Evolutionary conservation across 1,140 invertebrate genomes (phyloP).

Genomic region (Brachionus calyciflorus): DNA sequence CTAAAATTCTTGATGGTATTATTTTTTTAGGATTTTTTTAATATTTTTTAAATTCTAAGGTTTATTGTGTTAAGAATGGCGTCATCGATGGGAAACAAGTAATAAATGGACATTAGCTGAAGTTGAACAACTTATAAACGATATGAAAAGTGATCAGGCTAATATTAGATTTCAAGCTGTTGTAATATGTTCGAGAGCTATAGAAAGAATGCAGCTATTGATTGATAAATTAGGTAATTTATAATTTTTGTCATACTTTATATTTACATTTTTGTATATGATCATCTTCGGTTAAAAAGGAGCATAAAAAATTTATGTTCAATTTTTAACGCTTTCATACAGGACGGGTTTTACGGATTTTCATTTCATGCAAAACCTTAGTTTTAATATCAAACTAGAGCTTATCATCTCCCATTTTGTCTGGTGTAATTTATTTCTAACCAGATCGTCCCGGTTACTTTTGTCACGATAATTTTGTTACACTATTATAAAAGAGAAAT

Average conservation of each 20-base stretch:
- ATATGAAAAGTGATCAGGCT: slow-evolving; percentile 36
- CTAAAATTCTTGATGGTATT: slow-evolving; percentile 20
- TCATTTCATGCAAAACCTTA: too few relatives aligned
- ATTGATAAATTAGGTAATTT: slow-evolving; percentile 38
- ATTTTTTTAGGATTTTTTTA: neutral
- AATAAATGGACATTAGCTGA: slow-evolving; percentile 33
- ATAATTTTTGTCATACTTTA: neutral
- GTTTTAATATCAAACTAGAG: too few relatives aligned
- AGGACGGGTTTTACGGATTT: too few relatives aligned
- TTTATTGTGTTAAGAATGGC: neutral
- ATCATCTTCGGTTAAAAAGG: too few relatives aligned
- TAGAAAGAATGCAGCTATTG: neutral
- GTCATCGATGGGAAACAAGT: slow-evolving; percentile 23
- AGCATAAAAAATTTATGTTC: too few relatives aligned
- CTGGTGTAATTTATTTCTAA: too few relatives aligned
- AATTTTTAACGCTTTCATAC: too few relatives aligned
- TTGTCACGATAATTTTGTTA: too few relatives aligned
- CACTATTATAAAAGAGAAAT: too few relatives aligned
- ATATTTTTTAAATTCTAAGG: neutral
- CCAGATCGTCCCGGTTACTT: too few relatives aligned
- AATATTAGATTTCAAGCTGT: slow-evolving; percentile 42
- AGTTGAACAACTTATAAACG: neutral
- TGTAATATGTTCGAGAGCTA: slow-evolving; percentile 15
- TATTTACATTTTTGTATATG: too few relatives aligned
- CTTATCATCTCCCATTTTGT: too few relatives aligned